Evolutionary conservation across 1,140 invertebrate species (phyloP).

Genomic region (Drosophila navojoa): DNA sequence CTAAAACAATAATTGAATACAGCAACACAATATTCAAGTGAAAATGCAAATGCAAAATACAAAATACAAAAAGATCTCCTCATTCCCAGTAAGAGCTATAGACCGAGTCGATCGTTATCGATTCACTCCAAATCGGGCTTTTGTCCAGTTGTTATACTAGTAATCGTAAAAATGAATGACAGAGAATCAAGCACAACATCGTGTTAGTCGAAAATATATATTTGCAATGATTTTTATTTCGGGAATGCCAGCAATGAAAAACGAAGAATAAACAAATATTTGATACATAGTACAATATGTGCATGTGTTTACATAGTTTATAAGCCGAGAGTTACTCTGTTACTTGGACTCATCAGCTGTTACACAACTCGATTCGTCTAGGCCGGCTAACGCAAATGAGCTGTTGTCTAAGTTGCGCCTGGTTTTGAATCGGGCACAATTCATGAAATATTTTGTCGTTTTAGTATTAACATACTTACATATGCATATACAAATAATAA

Average conservation of each 20-base stretch:
- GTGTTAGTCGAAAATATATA: too few relatives aligned
- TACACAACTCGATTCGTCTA: slow-evolving; percentile 2
- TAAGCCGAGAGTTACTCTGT: neutral
- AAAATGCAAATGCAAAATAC: neutral
- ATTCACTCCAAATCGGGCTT: neutral
- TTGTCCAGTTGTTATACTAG: slow-evolving; percentile 6
- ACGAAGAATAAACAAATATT: slow-evolving; percentile 21
- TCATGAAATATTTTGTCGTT: slow-evolving; percentile 37
- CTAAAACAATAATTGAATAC: slow-evolving; percentile 30
- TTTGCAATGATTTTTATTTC: neutral
- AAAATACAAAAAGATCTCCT: neutral
- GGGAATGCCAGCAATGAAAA: slow-evolving; percentile 14
- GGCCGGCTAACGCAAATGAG: slow-evolving; percentile 32
- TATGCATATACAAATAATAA: slow-evolving; percentile 40
- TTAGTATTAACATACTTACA: slow-evolving; percentile 28
- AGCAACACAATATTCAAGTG: neutral
- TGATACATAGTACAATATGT: slow-evolving; percentile 23
- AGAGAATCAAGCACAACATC: too few relatives aligned
- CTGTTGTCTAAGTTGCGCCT: slow-evolving; percentile 17
- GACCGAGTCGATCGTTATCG: slow-evolving; percentile 5
- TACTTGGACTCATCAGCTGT: slow-evolving; percentile 1
- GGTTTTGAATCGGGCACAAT: slow-evolving; percentile 33
- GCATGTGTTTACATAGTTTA: slow-evolving; percentile 1
- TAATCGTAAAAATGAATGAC: neutral
- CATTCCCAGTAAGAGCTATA: slow-evolving; percentile 27